Base-by-base conservation (phyloP, 64 coral and sea anemone genomes). In the Dendronephthya gigantea region DNA sequence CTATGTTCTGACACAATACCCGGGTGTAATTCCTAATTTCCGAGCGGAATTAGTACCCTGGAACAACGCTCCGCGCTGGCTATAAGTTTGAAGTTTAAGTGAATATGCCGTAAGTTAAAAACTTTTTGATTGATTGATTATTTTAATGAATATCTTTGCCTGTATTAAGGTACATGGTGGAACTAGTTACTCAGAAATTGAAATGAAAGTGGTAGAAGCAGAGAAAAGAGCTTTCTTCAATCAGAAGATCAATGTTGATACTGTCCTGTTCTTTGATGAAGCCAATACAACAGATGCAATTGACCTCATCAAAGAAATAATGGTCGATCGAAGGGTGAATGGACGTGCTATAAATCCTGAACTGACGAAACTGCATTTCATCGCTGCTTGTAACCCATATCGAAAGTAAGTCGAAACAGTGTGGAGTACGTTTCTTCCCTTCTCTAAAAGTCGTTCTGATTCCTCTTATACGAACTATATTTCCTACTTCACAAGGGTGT, bases 301-400 rank as follows among this genome's bases (percentile, higher is more conserved):
- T 10, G 90, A 76, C 15, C 85, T 92, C 82, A 88, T 92, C 14
- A 92, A 92, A 62, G 90, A 92, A 79, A 81, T 92, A 10, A 88
- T 92, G 86, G 87, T 92, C 30, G 91, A 92, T n/a, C 87, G 83
- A 36, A 92, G 87, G 86, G 65, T 84, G 35, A 92, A 92, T 47
- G 91, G 91, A 32, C 83, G 91, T 32, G 43, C 37, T 1, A 70
- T 92, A 6, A 59, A 31, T 49, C 23, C 8, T 4, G 37, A 85
- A 39, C 39, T 40, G 9, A 47, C 59, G 10, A 76, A 87, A 35
- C 51, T 92, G 40, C 83, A 92, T 27, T 92, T 92, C 56, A 92
- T 92, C 17, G 91, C 84, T 14, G 91, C 91, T 17, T 92, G 90
- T 55, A 92, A 92, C 25, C 90, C 90, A 31, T 92, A 92, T 32